A percentile compares a stretch with the other conserved stretches of the same genome.
phyloP scores from a whole-genome alignment of 2,888 invertebrate species.

The Tuta absoluta region DNA sequence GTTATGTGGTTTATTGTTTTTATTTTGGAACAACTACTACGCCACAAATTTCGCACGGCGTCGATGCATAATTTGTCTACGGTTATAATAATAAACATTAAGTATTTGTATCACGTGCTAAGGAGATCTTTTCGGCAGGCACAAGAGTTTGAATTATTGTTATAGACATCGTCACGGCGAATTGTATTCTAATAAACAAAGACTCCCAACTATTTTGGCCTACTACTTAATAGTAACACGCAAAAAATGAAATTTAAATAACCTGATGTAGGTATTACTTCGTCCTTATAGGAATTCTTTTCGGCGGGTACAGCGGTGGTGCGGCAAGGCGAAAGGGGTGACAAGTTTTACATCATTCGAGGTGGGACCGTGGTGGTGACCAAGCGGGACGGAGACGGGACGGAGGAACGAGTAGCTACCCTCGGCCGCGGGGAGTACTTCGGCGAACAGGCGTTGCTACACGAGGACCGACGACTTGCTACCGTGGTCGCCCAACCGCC shows the following conservation, averaged over 20 bases:
- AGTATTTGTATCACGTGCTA: no score
- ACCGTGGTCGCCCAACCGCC: slow-evolving; percentile 93
- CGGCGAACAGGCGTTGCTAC: slow-evolving; percentile 92
- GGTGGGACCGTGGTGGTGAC: slow-evolving; percentile 90
- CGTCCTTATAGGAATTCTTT: slow-evolving; percentile 85
- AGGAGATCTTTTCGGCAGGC: no score
- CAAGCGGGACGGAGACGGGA: slow-evolving; percentile 81
- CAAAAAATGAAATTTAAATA: no score
- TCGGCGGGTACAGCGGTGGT: slow-evolving; percentile 89
- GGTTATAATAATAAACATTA: slow-evolving; percentile 20
- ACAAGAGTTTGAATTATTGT: no score
- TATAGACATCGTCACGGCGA: no score
- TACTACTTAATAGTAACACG: no score
- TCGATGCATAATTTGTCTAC: not conserved
- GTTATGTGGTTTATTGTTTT: slow-evolving; percentile 21
- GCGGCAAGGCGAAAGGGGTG: slow-evolving; percentile 91
- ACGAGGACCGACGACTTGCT: slow-evolving; percentile 93
- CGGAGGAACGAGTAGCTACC: slow-evolving; percentile 85
- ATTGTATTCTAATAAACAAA: no score
- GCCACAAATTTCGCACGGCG: not conserved
- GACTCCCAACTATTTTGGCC: no score
- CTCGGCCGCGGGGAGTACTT: slow-evolving; percentile 91
- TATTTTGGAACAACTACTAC: no score
- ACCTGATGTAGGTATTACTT: not conserved
- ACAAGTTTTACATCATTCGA: slow-evolving; percentile 95